A percentile compares a stretch with the other conserved stretches of the same genome.
Conservation (phyloP, 2,888 invertebrate genomes). For the Heliothis peltigera region DNA sequence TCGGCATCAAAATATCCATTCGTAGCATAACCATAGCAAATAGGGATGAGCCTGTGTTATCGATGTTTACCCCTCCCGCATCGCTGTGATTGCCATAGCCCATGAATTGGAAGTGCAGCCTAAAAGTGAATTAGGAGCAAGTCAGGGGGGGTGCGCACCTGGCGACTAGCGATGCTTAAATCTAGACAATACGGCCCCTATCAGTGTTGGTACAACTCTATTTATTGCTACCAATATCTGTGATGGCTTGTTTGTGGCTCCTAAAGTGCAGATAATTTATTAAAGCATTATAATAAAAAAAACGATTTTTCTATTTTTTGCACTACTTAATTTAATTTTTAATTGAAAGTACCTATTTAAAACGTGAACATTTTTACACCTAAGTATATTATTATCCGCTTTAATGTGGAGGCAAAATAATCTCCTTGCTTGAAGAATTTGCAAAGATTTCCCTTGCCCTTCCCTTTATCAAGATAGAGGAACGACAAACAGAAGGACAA, state of each 20-base stretch:
- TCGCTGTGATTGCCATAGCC: constrained; percentile 58
- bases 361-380: too few species aligned
- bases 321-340: too few species aligned
- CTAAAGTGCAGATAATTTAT: neutral
- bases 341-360: too few species aligned
- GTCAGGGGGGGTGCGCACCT: constrained; percentile 67
- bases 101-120: constrained; percentile 61
- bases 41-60: constrained; percentile 57
- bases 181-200: constrained; percentile 58
- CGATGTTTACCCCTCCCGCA: constrained; percentile 64
- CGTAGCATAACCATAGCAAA: constrained; percentile 54
- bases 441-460: too few species aligned
- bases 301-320: too few species aligned
- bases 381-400: too few species aligned
- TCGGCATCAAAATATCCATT: constrained; percentile 50
- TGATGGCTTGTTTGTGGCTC: constrained; percentile 6
- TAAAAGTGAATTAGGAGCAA: constrained; percentile 77
- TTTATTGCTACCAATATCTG: constrained; percentile 43
- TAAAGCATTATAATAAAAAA: neutral
- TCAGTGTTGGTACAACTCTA: constrained; percentile 45
- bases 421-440: too few species aligned
- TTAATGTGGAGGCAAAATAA: too few species aligned
- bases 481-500: too few species aligned
- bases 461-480: too few species aligned
- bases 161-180: constrained; percentile 48